phyloP scores from a whole-genome alignment of 2,113 vertebrate species.

The Dasypus novemcinctus region DNA sequence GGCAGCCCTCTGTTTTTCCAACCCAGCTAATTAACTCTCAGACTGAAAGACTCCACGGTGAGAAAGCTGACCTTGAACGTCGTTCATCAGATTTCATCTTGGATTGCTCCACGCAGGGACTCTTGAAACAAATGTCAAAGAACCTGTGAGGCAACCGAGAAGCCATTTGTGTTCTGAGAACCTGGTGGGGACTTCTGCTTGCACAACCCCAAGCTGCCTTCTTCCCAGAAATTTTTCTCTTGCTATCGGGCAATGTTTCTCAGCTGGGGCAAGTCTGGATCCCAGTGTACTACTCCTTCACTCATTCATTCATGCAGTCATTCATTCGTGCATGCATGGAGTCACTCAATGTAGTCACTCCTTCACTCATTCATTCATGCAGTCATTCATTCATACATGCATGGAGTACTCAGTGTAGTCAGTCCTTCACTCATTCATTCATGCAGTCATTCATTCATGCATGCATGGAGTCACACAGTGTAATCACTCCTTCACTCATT shows the following conservation, averaged over 20 bases:
- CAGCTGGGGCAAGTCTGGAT: neutral
- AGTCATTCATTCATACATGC: no score
- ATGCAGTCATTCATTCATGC: no score
- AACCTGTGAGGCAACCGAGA: rapidly evolving
- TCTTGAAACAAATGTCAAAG: rapidly evolving
- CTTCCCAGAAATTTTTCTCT: neutral
- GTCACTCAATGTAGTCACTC: neutral
- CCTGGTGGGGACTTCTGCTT: neutral
- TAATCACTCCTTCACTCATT: no score
- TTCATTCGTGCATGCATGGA: neutral
- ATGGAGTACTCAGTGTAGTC: neutral
- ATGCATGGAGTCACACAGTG: no score
- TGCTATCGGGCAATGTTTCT: neutral
- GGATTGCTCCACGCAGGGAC: rapidly evolving
- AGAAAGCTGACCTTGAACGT: rapidly evolving
- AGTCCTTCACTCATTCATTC: no score
- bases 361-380: neutral
- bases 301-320: neutral
- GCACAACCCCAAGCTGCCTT: no score
- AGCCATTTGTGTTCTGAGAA: rapidly evolving
- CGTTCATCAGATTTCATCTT: no score
- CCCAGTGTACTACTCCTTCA: neutral
- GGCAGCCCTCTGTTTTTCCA: neutral
- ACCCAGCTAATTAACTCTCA: neutral
- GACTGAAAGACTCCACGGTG: rapidly evolving